Evolutionary conservation across 2,888 invertebrate species (phyloP), one percentile per base, ranked within the genome.

Genomic region (Octonoba sinensis): DNA sequence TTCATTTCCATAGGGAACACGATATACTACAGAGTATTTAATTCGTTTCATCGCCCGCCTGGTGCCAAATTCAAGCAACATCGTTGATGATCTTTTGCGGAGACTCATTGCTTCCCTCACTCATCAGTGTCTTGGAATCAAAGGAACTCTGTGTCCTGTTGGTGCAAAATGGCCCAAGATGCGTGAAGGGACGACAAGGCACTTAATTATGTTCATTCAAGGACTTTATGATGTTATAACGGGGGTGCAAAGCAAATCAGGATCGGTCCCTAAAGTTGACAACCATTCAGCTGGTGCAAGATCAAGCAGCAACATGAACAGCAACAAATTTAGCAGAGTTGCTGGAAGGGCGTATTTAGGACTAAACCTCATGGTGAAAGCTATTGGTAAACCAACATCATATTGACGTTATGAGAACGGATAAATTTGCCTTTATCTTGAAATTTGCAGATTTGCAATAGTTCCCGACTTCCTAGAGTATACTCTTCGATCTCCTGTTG

Each of bases 21-120:
- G 91, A 79, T 92, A 92, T 86, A 90, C 93, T 0, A 87, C 93
- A n/a, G 94, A 94, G 87, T 94, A 94, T 87, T 87, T 94, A 11
- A 88, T 93, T 13, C 91, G 93, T 83, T 93, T 94, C 87, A 88
- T 93, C 46, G 91, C 91, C 11, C 92, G 93, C 74, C 89, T 94
- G 2, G 91, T 92, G 54, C 92, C 93, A 0, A 89, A 92, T 77
- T 90, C 91, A 3, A 90, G 91, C 46, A 91, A 91, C 81, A 91
- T 91, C 83, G 91, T 92, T 86, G 90, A 91, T 47, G 90, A 92
- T 81, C 89, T 94, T 6, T 88, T 93, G 69, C 92, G 91, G 86
- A 90, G 93, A 36, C 87, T 94, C 20, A 89, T 93, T 46, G 93
- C 92, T 2, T 91, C 93, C 1, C 87, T 93, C 11, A 92, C 93